A percentile compares a stretch with the other conserved stretches of the same genome.
These are phyloP conservation scores for Notodonta dromedarius DNA, from an alignment of 2,888 invertebrate species.

Conservation along the genomic window DNA sequence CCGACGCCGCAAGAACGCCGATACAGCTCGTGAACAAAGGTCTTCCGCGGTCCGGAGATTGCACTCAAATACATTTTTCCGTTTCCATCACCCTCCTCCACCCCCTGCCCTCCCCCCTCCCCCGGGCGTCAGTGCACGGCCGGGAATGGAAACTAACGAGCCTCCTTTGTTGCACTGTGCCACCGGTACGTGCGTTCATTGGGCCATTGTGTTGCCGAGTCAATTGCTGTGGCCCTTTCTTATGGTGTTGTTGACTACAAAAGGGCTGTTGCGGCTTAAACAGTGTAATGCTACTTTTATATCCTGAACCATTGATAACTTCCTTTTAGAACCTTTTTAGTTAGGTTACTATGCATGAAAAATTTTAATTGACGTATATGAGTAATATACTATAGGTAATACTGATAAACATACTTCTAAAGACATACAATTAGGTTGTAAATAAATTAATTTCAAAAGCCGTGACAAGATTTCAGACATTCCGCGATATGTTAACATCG, in stretches of 20 bases:
- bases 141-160: conserved; percentile 44
- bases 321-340: no score
- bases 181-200: conserved; percentile 16
- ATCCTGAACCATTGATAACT: no score
- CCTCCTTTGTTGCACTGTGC: conserved; percentile 41
- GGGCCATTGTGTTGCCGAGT: conserved; percentile 24
- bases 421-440: no score
- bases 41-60: conserved; percentile 55
- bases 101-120: neutral
- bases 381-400: no score
- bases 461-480: neutral
- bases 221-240: neutral
- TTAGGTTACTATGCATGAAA: no score
- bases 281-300: neutral
- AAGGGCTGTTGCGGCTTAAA: neutral
- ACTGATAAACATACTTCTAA: neutral
- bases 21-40: conserved; percentile 43
- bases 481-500: neutral
- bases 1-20: neutral
- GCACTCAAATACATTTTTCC: conserved; percentile 62
- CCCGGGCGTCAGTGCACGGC: neutral
- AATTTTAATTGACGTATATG: no score
- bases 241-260: neutral
- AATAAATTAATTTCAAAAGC: no score
- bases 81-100: conserved; percentile 21